Evolutionary conservation across 2,888 invertebrate species (phyloP).

Genomic region (Orgyia antiqua): DNA sequence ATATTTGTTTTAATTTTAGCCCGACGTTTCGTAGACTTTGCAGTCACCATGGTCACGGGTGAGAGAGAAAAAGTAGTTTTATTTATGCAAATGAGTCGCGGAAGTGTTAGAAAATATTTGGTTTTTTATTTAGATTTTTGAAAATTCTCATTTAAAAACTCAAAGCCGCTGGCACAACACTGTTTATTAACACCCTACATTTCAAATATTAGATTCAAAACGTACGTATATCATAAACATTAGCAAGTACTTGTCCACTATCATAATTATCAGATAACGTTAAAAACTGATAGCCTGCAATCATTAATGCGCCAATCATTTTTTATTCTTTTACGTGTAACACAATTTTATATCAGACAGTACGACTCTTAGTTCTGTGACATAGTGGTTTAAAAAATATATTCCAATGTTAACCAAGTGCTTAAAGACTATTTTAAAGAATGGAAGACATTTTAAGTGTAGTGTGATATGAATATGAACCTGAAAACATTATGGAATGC

Average conservation of each 20-base stretch:
- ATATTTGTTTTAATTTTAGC: too few relatives aligned
- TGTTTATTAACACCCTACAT: too few relatives aligned
- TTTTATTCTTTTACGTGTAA: slow-evolving; percentile 14
- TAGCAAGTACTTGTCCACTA: slow-evolving; percentile 10
- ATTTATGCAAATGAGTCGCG: too few relatives aligned
- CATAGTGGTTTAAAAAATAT: not conserved
- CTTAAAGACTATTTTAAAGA: not conserved
- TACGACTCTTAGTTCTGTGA: not conserved
- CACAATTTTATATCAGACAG: not conserved
- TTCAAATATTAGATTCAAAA: too few relatives aligned
- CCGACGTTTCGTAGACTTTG: too few relatives aligned
- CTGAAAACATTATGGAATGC: slow-evolving; percentile 23
- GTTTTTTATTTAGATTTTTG: too few relatives aligned
- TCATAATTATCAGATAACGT: slow-evolving; percentile 19
- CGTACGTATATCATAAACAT: too few relatives aligned
- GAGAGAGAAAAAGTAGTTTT: too few relatives aligned
- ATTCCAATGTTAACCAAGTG: not conserved
- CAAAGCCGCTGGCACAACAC: too few relatives aligned
- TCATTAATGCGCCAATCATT: slow-evolving; percentile 20
- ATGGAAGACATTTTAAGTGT: not conserved
- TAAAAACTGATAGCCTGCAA: slow-evolving; percentile 17
- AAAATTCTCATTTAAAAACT: too few relatives aligned
- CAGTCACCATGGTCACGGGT: too few relatives aligned
- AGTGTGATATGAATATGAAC: not conserved
- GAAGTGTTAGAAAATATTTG: too few relatives aligned